phyloP scores from a whole-genome alignment of 1,140 invertebrate species.

The Trichomalopsis sarcophagae region DNA sequence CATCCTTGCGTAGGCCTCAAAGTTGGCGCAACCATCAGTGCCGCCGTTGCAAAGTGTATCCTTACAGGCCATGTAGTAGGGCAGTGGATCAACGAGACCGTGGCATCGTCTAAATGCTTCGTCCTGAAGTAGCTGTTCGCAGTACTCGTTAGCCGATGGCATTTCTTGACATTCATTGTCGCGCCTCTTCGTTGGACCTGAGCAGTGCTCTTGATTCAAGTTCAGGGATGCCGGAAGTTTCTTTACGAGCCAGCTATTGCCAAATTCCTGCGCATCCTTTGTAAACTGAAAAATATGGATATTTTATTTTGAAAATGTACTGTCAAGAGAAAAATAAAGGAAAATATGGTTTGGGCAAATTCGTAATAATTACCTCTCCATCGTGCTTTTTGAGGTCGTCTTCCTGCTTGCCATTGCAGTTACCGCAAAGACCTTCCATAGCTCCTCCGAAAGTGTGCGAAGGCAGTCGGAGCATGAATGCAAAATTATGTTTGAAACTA shows the following conservation, averaged over 20 bases:
- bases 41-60: constrained; percentile 78
- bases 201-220: constrained; percentile 60
- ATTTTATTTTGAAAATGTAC: background rate
- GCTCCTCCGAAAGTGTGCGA: constrained; percentile 83
- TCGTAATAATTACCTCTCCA: constrained; percentile 65
- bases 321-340: background rate
- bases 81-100: constrained; percentile 80
- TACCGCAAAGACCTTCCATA: constrained; percentile 87
- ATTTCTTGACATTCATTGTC: background rate
- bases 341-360: background rate
- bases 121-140: constrained; percentile 78
- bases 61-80: constrained; percentile 82
- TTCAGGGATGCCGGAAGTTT: constrained; percentile 62
- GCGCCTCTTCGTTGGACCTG: constrained; percentile 42
- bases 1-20: constrained; percentile 84
- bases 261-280: constrained; percentile 74
- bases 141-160: constrained; percentile 62
- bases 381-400: constrained; percentile 79
- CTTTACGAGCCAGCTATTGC: constrained; percentile 77
- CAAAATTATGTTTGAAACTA: constrained; percentile 71
- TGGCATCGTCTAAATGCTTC: constrained; percentile 84
- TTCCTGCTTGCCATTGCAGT: constrained; percentile 81
- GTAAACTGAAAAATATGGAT: constrained; percentile 50
- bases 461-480: constrained; percentile 80
- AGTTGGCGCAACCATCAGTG: constrained; percentile 76